A percentile compares a stretch with the other conserved stretches of the same genome.
phyloP scores from a whole-genome alignment of 1,140 invertebrate species.

The Mycetomoellerius zeteki region DNA sequence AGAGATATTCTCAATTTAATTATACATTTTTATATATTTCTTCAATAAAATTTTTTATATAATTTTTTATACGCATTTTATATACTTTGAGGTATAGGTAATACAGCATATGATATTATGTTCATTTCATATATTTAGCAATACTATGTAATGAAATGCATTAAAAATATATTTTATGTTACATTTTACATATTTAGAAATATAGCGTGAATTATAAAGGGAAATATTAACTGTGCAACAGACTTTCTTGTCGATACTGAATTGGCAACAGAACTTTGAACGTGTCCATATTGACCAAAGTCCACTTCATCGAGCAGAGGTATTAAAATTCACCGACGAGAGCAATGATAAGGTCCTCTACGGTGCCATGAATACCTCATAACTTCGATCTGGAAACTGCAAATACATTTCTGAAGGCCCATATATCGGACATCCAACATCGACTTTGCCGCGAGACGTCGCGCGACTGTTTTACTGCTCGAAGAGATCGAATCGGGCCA shows the following conservation, averaged over 20 bases:
- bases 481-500: constrained; percentile 50
- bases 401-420: constrained; percentile 44
- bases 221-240: constrained; percentile 34
- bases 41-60: background rate
- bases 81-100: background rate
- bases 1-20: background rate
- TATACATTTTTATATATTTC: background rate
- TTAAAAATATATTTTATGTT: constrained; percentile 5
- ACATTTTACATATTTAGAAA: background rate
- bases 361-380: constrained; percentile 52
- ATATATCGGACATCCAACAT: constrained; percentile 29
- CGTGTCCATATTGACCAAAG: constrained; percentile 40
- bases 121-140: background rate
- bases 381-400: constrained; percentile 56
- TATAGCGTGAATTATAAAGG: background rate
- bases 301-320: constrained; percentile 50
- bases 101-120: constrained; percentile 1
- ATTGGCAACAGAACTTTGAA: constrained; percentile 30
- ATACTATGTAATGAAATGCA: background rate
- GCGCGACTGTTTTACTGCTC: constrained; percentile 58
- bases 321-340: constrained; percentile 60
- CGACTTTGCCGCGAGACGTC: constrained; percentile 29
- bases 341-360: constrained; percentile 46
- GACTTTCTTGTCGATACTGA: background rate
- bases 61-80: background rate